Conservation (phyloP, 30 jellyfish, hydroid and myxozoan species). For the Pseudorhiza aurosa region DNA sequence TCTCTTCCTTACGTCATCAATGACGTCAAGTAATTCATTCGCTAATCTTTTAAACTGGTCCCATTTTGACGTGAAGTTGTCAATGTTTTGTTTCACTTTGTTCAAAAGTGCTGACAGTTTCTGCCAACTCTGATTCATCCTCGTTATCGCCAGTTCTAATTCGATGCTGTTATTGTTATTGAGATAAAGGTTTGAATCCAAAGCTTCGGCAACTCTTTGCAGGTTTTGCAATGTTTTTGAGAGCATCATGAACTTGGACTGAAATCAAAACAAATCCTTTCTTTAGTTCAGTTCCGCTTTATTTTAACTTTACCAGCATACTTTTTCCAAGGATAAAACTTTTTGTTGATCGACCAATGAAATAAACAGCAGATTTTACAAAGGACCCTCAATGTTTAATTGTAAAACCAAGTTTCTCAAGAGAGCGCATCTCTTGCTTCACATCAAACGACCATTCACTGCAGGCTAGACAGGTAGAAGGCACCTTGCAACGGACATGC, state of each 20-base stretch:
- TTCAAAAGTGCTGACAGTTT: constrained; percentile 25
- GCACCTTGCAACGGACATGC: too few species aligned
- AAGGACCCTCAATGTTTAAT: too few species aligned
- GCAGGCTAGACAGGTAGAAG: too few species aligned
- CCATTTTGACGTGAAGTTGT: constrained; percentile 47
- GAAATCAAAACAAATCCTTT: not conserved
- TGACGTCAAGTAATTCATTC: constrained; percentile 61
- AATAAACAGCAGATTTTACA: not conserved
- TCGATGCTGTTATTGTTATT: constrained; percentile 51
- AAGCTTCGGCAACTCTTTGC: constrained; percentile 56
- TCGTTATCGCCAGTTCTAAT: constrained; percentile 62
- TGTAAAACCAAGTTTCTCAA: too few species aligned
- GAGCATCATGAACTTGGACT: not conserved
- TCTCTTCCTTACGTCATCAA: constrained; percentile 23
- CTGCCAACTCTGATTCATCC: constrained; percentile 62
- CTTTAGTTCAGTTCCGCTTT: too few species aligned
- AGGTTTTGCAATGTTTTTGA: constrained; percentile 2
- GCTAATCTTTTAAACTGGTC: constrained; percentile 63
- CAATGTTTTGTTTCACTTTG: constrained; percentile 31
- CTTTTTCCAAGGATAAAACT: too few species aligned
- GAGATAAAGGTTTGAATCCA: constrained; percentile 49
- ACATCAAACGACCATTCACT: too few species aligned
- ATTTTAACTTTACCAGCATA: too few species aligned
- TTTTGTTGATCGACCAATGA: not conserved
- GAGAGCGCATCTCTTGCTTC: too few species aligned